A percentile compares a stretch with the other conserved stretches of the same genome.
These are phyloP conservation scores for Dinocampus coccinellae DNA, from an alignment of 2,888 invertebrate species.

Conservation along the genomic window DNA sequence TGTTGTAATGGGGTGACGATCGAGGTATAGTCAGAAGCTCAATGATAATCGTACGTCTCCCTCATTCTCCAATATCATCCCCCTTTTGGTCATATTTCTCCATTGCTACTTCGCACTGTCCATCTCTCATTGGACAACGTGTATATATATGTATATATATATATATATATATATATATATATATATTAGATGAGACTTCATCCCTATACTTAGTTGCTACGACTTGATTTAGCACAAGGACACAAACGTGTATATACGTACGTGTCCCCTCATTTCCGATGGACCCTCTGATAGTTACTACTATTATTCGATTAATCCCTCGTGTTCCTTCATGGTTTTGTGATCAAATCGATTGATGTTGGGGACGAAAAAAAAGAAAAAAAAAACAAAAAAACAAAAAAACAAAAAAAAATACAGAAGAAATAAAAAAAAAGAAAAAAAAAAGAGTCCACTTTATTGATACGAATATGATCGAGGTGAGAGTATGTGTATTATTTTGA, in stretches of 20 bases:
- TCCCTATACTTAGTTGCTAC: slow-evolving; percentile 24
- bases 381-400: too few relatives aligned
- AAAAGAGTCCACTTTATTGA: slow-evolving; percentile 31
- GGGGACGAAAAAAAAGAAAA: slow-evolving; percentile 31
- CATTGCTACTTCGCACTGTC: slow-evolving; percentile 33
- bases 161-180: too few relatives aligned
- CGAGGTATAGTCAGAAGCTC: slow-evolving; percentile 52
- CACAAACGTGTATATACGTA: slow-evolving; percentile 5
- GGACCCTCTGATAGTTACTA: slow-evolving; percentile 45
- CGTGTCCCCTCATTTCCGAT: slow-evolving; percentile 41
- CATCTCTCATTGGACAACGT: slow-evolving; percentile 32
- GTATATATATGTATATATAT: too few relatives aligned
- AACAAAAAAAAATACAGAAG: too few relatives aligned
- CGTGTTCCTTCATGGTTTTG: slow-evolving; percentile 51
- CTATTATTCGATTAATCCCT: slow-evolving; percentile 50
- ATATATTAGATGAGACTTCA: not conserved
- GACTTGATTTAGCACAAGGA: slow-evolving; percentile 50
- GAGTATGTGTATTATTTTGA: not conserved
- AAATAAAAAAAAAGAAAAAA: too few relatives aligned
- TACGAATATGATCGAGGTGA: not conserved
- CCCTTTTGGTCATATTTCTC: slow-evolving; percentile 28
- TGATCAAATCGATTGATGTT: slow-evolving; percentile 51
- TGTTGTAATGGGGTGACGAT: slow-evolving; percentile 62
- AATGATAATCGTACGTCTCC: slow-evolving; percentile 43
- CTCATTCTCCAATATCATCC: slow-evolving; percentile 29